A percentile compares a stretch with the other conserved stretches of the same genome.
Conservation (phyloP, 2,888 invertebrate genomes). For the Callosobruchus maculatus region DNA sequence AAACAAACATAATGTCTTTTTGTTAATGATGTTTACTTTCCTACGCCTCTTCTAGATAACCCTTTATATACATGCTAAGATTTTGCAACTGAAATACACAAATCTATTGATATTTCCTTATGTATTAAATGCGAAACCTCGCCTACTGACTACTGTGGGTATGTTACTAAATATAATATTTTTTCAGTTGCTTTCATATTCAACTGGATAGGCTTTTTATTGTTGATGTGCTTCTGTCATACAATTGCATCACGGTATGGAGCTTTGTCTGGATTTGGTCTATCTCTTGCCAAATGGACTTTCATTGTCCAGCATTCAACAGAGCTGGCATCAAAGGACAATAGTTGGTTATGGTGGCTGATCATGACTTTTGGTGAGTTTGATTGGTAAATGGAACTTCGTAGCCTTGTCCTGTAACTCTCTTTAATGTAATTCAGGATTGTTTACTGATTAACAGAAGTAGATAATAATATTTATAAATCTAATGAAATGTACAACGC, state of each 20-base stretch:
- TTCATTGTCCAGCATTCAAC: conserved; percentile 90
- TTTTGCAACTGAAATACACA: no score
- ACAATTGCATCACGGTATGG: conserved; percentile 92
- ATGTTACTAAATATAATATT: conserved; percentile 3
- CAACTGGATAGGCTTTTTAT: conserved; percentile 92
- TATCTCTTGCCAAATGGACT: conserved; percentile 93
- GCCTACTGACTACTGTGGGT: no score
- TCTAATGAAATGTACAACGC: no score
- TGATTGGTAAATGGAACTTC: not conserved
- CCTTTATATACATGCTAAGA: no score
- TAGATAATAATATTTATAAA: no score
- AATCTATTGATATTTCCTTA: no score
- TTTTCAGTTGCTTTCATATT: conserved; percentile 86
- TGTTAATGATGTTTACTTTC: no score
- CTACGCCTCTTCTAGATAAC: no score
- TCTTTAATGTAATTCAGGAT: no score
- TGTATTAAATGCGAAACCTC: no score
- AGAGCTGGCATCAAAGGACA: conserved; percentile 80
- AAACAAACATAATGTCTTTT: no score
- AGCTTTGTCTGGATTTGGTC: conserved; percentile 86
- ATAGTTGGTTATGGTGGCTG: conserved; percentile 90
- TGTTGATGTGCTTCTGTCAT: conserved; percentile 91
- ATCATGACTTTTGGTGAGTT: conserved; percentile 83
- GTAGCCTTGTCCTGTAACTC: not conserved
- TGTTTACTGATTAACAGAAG: no score